Evolutionary conservation across 2,113 vertebrate species (phyloP), one percentile per base, ranked within the genome.

Genomic region (Cranoglanis bouderius): DNA sequence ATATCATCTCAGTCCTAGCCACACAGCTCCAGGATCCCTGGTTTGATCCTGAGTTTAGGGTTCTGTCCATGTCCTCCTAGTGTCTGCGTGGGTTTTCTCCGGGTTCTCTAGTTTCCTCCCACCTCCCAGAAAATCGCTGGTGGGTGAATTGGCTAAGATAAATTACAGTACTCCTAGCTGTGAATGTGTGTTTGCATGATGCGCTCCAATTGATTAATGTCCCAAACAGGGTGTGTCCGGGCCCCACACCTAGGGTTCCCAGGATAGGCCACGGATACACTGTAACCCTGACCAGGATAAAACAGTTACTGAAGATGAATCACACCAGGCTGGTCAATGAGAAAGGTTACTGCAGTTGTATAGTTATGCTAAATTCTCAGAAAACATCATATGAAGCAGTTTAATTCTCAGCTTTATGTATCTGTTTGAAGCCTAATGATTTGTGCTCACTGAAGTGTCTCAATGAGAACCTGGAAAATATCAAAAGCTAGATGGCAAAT

Each of bases 1-100:
- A 83, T 40, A 40, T 26, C 21, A 43, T 83, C 35, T 83, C 35
- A 43, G 55, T 82, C 81, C 38, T 46, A 84, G 82, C 16, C 78
- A 55, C 2, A 46, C 38, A 32, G 29, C 46, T 72, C 83, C 65
- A 53, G 84, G 10, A n/a, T 61, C 9, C 21, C 35, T 55, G n/a
- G 7, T 77, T 77, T 77, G 74, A 49, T 82, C 2, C 51, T 57
- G 10, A 57, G 80, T 51, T 82, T n/a, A 24, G 51, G 9, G 38
- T 82, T 82, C 32, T 43, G 2, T 61, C 10, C n/a, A 59, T 82
- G 32, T 57, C 32, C 18, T 32, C 14, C 1, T 2, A 57, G 19
- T 82, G 78, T 51, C 29, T 80, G 14, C 8, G 12, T 80, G 35
- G 14, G 13, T 14, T 82, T 82, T 82, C 21, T 40, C 29, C 3